Evolutionary conservation across 2,113 vertebrate genomes (phyloP).

Genomic region (Brevimyrus niger): DNA sequence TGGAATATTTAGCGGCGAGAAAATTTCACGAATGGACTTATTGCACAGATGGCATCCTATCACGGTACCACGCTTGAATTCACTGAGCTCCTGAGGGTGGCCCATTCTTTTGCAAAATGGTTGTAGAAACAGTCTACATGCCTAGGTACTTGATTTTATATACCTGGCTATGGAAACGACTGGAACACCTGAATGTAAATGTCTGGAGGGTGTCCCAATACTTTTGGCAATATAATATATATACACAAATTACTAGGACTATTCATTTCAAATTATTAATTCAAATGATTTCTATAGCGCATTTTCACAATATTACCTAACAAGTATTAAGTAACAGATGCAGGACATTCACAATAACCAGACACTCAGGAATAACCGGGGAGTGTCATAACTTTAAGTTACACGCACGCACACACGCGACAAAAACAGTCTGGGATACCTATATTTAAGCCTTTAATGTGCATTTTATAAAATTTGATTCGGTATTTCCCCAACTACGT

Average conservation of each 20-base stretch:
- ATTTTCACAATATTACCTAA: background rate
- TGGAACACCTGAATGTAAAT: no score
- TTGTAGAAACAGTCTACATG: no score
- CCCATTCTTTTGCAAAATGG: no score
- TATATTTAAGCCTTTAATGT: background rate
- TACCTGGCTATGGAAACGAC: no score
- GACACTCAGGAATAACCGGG: background rate
- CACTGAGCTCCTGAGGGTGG: no score
- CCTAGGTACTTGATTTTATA: no score
- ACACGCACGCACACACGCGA: background rate
- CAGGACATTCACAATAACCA: background rate
- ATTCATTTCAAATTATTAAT: background rate
- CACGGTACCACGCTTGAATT: no score
- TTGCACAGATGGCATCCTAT: no score
- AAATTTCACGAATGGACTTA: no score
- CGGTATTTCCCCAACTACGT: background rate
- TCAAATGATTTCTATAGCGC: background rate
- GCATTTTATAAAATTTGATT: background rate
- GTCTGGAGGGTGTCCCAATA: no score
- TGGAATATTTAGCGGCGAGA: no score
- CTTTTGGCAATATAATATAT: no score
- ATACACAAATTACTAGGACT: background rate
- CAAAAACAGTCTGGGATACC: background rate
- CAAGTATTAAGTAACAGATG: background rate
- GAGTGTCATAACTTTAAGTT: background rate